These are phyloP conservation scores for Oncorhynchus kisutch DNA, from an alignment of 2,113 vertebrate species.

Conservation along the genomic window DNA sequence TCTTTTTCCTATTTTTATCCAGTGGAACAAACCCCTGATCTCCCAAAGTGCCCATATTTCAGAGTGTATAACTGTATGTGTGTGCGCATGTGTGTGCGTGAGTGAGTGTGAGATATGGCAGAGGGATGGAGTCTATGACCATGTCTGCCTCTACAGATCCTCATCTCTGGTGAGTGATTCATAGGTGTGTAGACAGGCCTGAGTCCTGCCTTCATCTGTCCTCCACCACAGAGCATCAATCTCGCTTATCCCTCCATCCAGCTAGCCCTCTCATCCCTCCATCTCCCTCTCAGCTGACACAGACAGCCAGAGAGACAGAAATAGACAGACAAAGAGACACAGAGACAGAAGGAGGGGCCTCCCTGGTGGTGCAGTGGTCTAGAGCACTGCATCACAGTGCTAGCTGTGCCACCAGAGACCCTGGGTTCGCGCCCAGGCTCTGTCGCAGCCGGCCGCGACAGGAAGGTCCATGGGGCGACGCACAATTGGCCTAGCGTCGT, in stretches of 20 bases:
- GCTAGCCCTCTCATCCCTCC: neutral
- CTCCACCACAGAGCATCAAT: no score
- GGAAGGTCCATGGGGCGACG: no score
- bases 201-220: neutral
- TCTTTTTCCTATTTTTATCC: neutral
- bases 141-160: neutral
- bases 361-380: no score
- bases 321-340: no score
- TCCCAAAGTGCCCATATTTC: neutral
- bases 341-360: no score
- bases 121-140: neutral
- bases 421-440: no score
- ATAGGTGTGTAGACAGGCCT: neutral
- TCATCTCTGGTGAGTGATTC: neutral
- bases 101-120: neutral
- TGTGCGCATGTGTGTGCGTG: neutral
- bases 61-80: neutral
- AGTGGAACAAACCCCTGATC: neutral
- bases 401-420: no score
- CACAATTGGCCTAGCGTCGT: no score
- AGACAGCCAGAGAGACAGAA: neutral
- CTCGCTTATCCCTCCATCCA: neutral
- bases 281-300: neutral
- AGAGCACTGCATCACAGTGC: no score
- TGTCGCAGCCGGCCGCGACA: no score